These are phyloP conservation scores for Drosophila varians DNA, from an alignment of 1,140 invertebrate genomes.

Conservation along the genomic window DNA sequence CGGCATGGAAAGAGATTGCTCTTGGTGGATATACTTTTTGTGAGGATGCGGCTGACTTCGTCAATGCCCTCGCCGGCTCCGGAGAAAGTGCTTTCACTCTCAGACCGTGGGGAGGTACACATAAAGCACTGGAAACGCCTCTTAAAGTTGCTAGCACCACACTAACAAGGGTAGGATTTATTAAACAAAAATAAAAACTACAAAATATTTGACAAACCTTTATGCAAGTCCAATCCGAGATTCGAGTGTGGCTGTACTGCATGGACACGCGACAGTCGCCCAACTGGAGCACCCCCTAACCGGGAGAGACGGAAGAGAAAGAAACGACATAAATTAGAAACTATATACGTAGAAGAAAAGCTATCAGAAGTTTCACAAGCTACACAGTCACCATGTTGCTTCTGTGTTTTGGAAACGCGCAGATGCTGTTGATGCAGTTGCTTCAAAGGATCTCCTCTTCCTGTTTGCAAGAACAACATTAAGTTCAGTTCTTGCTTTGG, in stretches of 20 bases:
- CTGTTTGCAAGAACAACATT: conserved; percentile 37
- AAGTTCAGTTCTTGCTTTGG: conserved; percentile 54
- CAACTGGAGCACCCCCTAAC: conserved; percentile 88
- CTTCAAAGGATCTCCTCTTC: conserved; percentile 10
- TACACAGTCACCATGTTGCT: conserved; percentile 82
- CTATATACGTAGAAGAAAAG: conserved; percentile 2
- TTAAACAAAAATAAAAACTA: background rate
- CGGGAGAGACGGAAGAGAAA: conserved; percentile 63
- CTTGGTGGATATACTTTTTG: conserved; percentile 88
- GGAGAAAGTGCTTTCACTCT: conserved; percentile 85
- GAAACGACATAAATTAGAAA: conserved; percentile 59
- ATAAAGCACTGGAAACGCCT: conserved; percentile 94
- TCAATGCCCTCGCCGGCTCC: conserved; percentile 90
- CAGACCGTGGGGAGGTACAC: conserved; percentile 91
- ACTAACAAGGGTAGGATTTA: conserved; percentile 85
- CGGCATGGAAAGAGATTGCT: conserved; percentile 44
- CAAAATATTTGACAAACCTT: conserved; percentile 84
- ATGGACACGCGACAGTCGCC: conserved; percentile 89
- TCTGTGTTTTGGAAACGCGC: conserved; percentile 63
- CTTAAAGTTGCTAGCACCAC: conserved; percentile 96
- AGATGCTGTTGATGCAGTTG: conserved; percentile 22
- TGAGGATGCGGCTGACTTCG: conserved; percentile 94
- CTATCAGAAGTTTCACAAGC: conserved; percentile 65
- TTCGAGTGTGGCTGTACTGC: conserved; percentile 88
- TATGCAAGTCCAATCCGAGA: conserved; percentile 88